Evolutionary conservation across 2,888 invertebrate species (phyloP), one percentile per base, ranked within the genome.

Genomic region (Kuschelorhynchus macadamiae): DNA sequence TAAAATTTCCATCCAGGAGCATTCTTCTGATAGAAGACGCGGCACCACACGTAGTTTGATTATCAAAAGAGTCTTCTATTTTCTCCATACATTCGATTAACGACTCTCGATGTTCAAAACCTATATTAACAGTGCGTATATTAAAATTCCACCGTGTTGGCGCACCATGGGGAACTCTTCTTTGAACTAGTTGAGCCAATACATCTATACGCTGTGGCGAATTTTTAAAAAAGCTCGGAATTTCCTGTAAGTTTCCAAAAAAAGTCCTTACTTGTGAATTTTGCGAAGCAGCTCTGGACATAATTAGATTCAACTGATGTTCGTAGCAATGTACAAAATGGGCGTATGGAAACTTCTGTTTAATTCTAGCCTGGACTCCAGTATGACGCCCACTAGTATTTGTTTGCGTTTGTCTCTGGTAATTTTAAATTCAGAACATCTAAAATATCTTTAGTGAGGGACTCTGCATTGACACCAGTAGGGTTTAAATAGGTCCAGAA

Each of bases 271-370:
- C 32, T 52, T 50, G 25, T 7, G 21, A 14, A 25, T 12, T 50
- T n/a, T 11, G 11, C 11, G 52, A 52, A 33, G 52, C 52, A 33
- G 52, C 32, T 36, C 33, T 52, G 41, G 39, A 55, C 62, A 76
- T 59, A 67, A 77, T 76, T 41, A 59, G 59, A 71, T 71, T 72
- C 5, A 73, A 53, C 61, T 67, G 67, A 55, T 72, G 68, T 8
- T 61, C 70, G 63, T 67, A 73, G 25, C 70, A 73, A 41, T 71
- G 70, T 12, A 71, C 68, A 61, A 63, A 73, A 61, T 70, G 52
- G 33, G 70, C 71, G 42, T 46, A 25, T 25, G 25, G 25, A 25
- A 25, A 25, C 25, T 25, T 7, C 25, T 25, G 4, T 25, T 25
- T 25, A 25, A 25, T 25, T 7, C 25, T 25, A 5, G 25, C 25